Base-by-base conservation (phyloP, 2,888 invertebrate genomes). In the Anagyrus pseudococci region DNA sequence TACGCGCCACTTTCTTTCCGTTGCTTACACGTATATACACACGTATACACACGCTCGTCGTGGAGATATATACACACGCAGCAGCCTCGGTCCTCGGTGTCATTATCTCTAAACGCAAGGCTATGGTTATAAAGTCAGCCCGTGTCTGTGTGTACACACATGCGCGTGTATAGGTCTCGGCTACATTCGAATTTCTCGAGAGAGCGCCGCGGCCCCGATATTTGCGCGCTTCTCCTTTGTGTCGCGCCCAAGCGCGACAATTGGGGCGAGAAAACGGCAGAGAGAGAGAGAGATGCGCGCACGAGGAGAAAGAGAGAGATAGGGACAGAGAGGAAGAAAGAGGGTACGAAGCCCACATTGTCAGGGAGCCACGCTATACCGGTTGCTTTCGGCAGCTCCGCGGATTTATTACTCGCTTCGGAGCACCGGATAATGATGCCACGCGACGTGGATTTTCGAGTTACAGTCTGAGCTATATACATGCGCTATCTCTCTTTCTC, bases 1-100 rank as follows among this genome's bases (percentile, higher is more conserved):
- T 20, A 72, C 52, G 48, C 53, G 67, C 71, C 71, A 72, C 75
- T 75, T 75, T 74, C 72, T 72, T 71, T 69, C 70, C 70, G 72
- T 72, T 70, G 69, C 70, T 66, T 66, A 70, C 69, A 37, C 8
- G 69, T 67, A 68, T 67, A 68, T n/a, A n/a, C n/a, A n/a, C n/a
- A n/a, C n/a, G n/a, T n/a, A 63, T 62, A 54, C 49, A 19, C 52
- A 22, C 49, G 19, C 17, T 15, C 10, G 43, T n/a, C 65, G 69
- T 67, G 55, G 66, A 68, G 66, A 68, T 66, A 62, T n/a, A 37
- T 19, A n/a, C n/a, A n/a, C n/a, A n/a, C n/a, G n/a, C n/a, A n/a
- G n/a, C 13, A 26, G 23, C n/a, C n/a, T n/a, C n/a, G 2, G 6
- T 6, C 22, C 19, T 29, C 29, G 10, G 7, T 20, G 41, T 61